Evolutionary conservation across 2,113 vertebrate genomes (phyloP).

Genomic region (Salvelinus alpinus): DNA sequence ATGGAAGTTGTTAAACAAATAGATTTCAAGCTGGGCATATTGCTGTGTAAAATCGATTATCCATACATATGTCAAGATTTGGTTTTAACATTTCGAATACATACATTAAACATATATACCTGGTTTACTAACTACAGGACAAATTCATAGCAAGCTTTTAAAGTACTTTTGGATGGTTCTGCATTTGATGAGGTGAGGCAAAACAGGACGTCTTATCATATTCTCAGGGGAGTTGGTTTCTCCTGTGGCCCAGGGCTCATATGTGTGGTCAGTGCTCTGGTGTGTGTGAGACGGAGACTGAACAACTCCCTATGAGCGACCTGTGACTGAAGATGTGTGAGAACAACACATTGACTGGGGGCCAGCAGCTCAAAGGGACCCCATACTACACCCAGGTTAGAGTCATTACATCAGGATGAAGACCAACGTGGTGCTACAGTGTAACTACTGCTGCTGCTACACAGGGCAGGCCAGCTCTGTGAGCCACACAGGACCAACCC

Average conservation of each 20-base stretch:
- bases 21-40: constrained; percentile 10
- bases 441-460: constrained; percentile 37
- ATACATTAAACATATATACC: background rate
- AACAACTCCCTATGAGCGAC: constrained; percentile 31
- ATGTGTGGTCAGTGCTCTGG: constrained; percentile 56
- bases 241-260: constrained; percentile 41
- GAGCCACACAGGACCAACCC: constrained; percentile 30
- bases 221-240: constrained; percentile 3
- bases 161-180: constrained; percentile 44
- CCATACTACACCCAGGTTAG: constrained; percentile 61
- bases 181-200: constrained; percentile 61
- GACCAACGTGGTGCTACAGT: constrained; percentile 45
- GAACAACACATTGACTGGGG: constrained; percentile 42
- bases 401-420: constrained; percentile 67
- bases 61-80: background rate
- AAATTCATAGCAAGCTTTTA: too few species aligned
- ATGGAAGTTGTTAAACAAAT: background rate
- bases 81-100: background rate
- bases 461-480: constrained; percentile 19
- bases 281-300: constrained; percentile 11
- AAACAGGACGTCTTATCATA: constrained; percentile 20
- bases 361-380: constrained; percentile 56
- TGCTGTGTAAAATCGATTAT: background rate
- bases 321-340: constrained; percentile 66
- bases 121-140: too few species aligned